A percentile compares a stretch with the other conserved stretches of the same genome.
phyloP scores from a whole-genome alignment of 2,797 vertebrate genomes.

The Pangasius mekongensis region DNA sequence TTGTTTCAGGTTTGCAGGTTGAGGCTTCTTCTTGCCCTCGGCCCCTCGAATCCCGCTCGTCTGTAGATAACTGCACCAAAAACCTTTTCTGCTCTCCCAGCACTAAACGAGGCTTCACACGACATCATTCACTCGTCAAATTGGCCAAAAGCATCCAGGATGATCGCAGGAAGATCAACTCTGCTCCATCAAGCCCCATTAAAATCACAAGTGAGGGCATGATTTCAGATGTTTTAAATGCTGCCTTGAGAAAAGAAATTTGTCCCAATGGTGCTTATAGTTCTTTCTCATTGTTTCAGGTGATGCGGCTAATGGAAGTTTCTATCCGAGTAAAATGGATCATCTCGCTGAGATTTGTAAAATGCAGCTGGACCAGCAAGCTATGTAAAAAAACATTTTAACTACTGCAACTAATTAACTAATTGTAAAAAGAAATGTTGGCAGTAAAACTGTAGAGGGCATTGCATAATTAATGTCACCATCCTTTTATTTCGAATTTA shows the following conservation, averaged over 20 bases:
- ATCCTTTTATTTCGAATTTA: background rate
- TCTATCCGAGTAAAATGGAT: slow-evolving; percentile 81
- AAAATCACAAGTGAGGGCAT: slow-evolving; percentile 76
- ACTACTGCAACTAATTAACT: background rate
- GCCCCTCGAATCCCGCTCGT: slow-evolving; percentile 66
- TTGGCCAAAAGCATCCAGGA: slow-evolving; percentile 87
- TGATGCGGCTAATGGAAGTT: slow-evolving; percentile 46
- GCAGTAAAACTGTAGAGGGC: background rate
- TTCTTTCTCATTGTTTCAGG: slow-evolving; percentile 45
- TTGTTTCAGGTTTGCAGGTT: slow-evolving; percentile 64
- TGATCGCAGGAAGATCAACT: slow-evolving; percentile 90
- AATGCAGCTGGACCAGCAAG: slow-evolving; percentile 84
- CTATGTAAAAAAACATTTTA: slow-evolving; percentile 72
- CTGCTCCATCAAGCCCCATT: slow-evolving; percentile 87
- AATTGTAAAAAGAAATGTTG: background rate
- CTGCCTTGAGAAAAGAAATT: background rate
- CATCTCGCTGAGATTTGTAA: slow-evolving; percentile 87
- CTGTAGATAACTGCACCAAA: slow-evolving; percentile 89
- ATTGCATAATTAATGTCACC: background rate
- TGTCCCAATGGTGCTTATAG: background rate
- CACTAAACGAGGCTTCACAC: slow-evolving; percentile 84
- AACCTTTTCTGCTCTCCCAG: slow-evolving; percentile 86
- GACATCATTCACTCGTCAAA: slow-evolving; percentile 93
- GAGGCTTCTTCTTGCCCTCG: slow-evolving; percentile 53
- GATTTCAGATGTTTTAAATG: background rate